Percentiles rank a stretch among this genome's conserved stretches.
Conservation (phyloP, 2,797 vertebrate species). For the Anas georgica region DNA sequence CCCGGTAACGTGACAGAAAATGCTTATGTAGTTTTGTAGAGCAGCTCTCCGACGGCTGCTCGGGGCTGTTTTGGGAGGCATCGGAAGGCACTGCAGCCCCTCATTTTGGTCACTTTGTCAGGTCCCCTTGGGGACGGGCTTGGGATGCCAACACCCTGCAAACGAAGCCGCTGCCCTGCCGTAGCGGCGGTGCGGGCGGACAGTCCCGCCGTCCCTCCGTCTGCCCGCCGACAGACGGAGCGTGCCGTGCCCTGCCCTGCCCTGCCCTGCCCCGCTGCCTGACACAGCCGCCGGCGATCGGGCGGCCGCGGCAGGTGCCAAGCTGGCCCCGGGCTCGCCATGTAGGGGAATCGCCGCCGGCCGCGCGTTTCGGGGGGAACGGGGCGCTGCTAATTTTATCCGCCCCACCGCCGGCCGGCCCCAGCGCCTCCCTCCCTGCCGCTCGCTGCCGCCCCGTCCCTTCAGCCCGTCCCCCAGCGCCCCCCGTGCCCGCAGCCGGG, state of each 20-base stretch:
- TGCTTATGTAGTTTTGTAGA: background rate
- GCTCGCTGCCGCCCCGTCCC: background rate
- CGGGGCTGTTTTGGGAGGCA: background rate
- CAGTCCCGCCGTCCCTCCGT: too few species aligned
- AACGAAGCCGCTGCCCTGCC: too few species aligned
- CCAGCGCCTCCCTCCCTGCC: accelerated
- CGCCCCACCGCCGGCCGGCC: background rate
- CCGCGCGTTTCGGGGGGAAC: background rate
- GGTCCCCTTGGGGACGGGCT: background rate
- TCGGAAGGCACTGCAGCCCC: background rate
- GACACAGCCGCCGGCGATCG: background rate
- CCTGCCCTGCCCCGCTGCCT: too few species aligned
- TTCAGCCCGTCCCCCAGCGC: background rate
- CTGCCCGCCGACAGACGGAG: too few species aligned
- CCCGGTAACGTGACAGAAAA: background rate
- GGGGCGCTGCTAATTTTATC: slow-evolving; percentile 1
- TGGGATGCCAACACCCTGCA: background rate
- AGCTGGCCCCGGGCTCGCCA: background rate
- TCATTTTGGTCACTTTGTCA: background rate
- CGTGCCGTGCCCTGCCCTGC: too few species aligned
- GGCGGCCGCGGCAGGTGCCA: background rate
- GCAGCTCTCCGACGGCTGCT: background rate
- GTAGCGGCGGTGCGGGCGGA: accelerated
- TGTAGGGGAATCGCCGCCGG: background rate
- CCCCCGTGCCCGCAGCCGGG: too few species aligned